Evolutionary conservation across 2,888 invertebrate species (phyloP).

Genomic region (Chrysomela aeneicollis): DNA sequence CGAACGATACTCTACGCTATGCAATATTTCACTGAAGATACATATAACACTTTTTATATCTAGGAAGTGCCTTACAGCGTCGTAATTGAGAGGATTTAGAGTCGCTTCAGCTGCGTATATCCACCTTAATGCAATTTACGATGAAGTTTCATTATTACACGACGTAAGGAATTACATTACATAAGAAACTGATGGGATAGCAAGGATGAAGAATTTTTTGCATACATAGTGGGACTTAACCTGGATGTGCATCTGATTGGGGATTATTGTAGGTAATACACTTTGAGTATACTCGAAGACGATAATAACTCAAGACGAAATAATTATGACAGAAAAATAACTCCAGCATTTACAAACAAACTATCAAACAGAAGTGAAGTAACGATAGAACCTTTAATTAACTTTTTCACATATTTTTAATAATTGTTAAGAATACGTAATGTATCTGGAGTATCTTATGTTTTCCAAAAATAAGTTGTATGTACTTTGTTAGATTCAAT

Average conservation of each 20-base stretch:
- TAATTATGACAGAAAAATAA: too few relatives aligned
- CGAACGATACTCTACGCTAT: slow-evolving; percentile 5
- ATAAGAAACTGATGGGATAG: slow-evolving; percentile 33
- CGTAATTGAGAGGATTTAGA: slow-evolving; percentile 40
- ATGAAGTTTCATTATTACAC: slow-evolving; percentile 6
- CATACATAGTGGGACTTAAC: background rate
- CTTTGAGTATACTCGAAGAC: too few relatives aligned
- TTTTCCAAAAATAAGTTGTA: too few relatives aligned
- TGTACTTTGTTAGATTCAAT: too few relatives aligned
- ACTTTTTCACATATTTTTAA: too few relatives aligned
- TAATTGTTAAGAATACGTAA: too few relatives aligned
- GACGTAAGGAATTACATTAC: slow-evolving; percentile 29
- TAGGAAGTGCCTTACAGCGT: slow-evolving; percentile 19
- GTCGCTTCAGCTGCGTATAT: slow-evolving; percentile 33
- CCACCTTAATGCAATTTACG: slow-evolving; percentile 37
- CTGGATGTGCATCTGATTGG: slow-evolving; percentile 25
- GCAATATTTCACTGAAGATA: slow-evolving; percentile 1
- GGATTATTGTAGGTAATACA: too few relatives aligned
- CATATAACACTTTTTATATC: slow-evolving; percentile 14
- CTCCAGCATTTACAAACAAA: too few relatives aligned
- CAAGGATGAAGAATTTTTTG: background rate
- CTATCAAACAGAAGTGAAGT: too few relatives aligned
- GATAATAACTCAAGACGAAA: too few relatives aligned
- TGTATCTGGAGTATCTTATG: too few relatives aligned
- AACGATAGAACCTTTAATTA: too few relatives aligned